Conservation (phyloP, 2,888 invertebrate species). For the Dryomyza anilis region DNA sequence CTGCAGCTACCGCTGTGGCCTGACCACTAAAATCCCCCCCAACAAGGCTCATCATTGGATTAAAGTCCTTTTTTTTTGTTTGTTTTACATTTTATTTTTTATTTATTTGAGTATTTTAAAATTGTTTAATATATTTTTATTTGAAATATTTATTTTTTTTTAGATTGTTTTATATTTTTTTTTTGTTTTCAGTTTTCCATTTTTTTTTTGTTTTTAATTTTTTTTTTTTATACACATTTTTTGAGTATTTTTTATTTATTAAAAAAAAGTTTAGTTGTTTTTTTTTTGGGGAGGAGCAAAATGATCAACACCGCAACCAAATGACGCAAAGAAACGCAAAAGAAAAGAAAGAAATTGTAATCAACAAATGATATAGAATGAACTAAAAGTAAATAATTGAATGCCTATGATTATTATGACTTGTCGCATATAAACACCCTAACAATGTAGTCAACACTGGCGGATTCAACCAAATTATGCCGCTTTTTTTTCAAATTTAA, state of each 20-base stretch:
- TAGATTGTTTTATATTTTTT: constrained; percentile 53
- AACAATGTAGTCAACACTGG: too few species aligned
- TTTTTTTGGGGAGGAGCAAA: constrained; percentile 38
- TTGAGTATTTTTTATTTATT: constrained; percentile 2
- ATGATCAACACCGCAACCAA: constrained; percentile 42
- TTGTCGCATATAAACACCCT: neutral
- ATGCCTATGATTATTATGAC: constrained; percentile 5
- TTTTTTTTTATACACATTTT: constrained; percentile 14
- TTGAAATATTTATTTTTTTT: constrained; percentile 6
- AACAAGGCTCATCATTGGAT: constrained; percentile 62
- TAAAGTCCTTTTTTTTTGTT: constrained; percentile 55
- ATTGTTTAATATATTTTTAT: neutral
- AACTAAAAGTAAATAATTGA: constrained; percentile 15
- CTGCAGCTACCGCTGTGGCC: constrained; percentile 49
- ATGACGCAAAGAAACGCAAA: constrained; percentile 37
- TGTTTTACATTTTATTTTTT: neutral
- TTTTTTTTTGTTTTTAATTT: constrained; percentile 25
- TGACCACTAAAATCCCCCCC: constrained; percentile 61
- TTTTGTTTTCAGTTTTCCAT: neutral
- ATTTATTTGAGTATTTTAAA: neutral
- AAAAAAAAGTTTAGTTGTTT: too few species aligned
- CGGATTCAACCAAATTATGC: too few species aligned
- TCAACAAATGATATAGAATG: constrained; percentile 4
- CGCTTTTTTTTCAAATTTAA: too few species aligned
- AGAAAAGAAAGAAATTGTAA: constrained; percentile 28